These are phyloP conservation scores for Aspidoscelis tigris DNA, from an alignment of 2,113 vertebrate species.

Conservation along the genomic window DNA sequence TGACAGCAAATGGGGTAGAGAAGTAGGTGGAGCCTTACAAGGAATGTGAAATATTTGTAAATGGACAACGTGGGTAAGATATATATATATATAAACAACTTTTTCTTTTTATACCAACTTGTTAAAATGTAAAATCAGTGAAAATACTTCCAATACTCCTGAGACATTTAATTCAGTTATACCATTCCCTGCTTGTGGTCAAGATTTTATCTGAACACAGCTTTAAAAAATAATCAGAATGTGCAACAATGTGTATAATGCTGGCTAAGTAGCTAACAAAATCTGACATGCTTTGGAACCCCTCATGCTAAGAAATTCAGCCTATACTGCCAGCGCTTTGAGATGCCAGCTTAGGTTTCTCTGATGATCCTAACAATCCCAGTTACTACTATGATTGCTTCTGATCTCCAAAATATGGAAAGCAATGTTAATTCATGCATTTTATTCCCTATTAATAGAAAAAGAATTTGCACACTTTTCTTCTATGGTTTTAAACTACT, in stretches of 20 bases:
- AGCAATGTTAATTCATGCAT: neutral
- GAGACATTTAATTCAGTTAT: neutral
- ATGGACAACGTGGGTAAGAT: neutral
- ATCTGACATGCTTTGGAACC: neutral
- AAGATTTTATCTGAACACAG: neutral
- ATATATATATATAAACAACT: neutral
- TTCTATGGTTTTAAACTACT: too few species aligned
- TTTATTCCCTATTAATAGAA: neutral
- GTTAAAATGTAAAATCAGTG: neutral
- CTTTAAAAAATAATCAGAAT: neutral
- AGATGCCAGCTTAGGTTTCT: neutral
- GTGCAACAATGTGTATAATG: neutral
- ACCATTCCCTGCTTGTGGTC: neutral
- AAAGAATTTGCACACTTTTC: too few species aligned
- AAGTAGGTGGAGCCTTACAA: neutral
- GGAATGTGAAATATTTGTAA: neutral
- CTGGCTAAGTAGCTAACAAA: neutral
- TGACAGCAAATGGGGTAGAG: neutral
- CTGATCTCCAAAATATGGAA: neutral
- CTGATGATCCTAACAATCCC: neutral
- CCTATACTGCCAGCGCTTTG: too few species aligned
- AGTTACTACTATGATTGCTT: neutral
- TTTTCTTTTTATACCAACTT: neutral
- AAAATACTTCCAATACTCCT: neutral
- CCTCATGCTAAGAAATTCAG: too few species aligned